Conservation (phyloP, 2,113 vertebrate genomes). For the Leptobrachium leishanense region DNA sequence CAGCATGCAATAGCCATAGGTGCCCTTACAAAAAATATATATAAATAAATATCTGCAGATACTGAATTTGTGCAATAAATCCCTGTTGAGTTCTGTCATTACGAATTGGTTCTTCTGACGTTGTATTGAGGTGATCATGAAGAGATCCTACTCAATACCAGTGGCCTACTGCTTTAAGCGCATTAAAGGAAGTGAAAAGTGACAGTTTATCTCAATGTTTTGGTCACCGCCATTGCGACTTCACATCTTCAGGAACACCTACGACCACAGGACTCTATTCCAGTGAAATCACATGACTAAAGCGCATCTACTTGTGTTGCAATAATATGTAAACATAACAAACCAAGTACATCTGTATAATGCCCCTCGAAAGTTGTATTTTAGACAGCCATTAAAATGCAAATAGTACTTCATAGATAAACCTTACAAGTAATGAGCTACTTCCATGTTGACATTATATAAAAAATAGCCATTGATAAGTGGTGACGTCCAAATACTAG, state of each 20-base stretch:
- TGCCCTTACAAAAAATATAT: no score
- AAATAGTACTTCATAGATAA: conserved; percentile 70
- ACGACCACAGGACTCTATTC: neutral
- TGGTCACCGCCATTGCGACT: neutral
- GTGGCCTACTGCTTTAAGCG: no score
- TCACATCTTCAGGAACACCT: conserved; percentile 1
- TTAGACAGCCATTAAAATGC: conserved; percentile 73
- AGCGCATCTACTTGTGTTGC: conserved; percentile 45
- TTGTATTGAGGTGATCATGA: no score
- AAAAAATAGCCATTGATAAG: neutral
- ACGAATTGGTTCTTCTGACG: no score
- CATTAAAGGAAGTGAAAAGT: no score
- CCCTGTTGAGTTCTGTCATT: no score
- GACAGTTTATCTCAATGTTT: neutral
- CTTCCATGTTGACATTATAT: conserved; percentile 30
- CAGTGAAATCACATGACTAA: conserved; percentile 39
- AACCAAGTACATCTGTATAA: conserved; percentile 54
- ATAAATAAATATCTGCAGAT: no score
- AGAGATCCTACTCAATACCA: no score
- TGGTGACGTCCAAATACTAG: neutral
- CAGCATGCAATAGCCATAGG: no score
- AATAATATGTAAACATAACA: conserved; percentile 74
- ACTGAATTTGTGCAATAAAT: no score
- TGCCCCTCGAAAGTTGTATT: conserved; percentile 60
- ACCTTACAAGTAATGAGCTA: conserved; percentile 58